Evolutionary conservation across 2,113 vertebrate genomes (phyloP).

Genomic region (Gorsachius goisagi): DNA sequence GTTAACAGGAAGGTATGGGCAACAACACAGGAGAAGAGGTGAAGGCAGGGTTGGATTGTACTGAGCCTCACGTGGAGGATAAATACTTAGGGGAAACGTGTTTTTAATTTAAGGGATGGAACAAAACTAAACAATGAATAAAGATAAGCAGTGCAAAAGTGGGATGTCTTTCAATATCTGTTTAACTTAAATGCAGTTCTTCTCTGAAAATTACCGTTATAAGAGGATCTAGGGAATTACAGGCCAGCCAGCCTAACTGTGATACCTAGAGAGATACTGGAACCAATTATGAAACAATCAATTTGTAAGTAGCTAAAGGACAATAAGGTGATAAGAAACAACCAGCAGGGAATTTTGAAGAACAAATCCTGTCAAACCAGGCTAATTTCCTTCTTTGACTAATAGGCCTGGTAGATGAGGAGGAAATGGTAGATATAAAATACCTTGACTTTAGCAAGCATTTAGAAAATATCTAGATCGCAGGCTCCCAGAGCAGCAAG

Average conservation of each 20-base stretch:
- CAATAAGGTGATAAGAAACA: constrained; percentile 49
- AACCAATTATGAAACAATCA: constrained; percentile 56
- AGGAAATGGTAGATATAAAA: not conserved
- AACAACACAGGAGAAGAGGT: not conserved
- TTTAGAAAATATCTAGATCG: not conserved
- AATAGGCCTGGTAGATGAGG: not conserved
- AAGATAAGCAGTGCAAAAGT: constrained; percentile 44
- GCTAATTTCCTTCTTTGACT: constrained; percentile 28
- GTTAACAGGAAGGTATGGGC: not conserved
- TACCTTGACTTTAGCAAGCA: not conserved
- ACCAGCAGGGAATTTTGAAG: constrained; percentile 30
- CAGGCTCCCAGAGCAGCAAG: not conserved
- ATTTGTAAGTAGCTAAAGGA: constrained; percentile 45
- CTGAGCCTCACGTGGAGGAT: not conserved
- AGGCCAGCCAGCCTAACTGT: constrained; percentile 9
- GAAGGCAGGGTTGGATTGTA: not conserved
- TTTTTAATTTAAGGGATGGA: constrained; percentile 38
- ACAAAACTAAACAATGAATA: constrained; percentile 37
- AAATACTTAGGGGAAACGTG: not conserved
- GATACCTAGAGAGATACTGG: constrained; percentile 44
- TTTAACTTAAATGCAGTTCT: constrained; percentile 29
- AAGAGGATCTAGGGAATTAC: constrained; percentile 45
- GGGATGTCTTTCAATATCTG: constrained; percentile 1
- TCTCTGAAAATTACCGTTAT: constrained; percentile 28
- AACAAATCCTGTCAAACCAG: constrained; percentile 26